Conservation (phyloP, 1,140 invertebrate genomes). For the Probaryconus sp. region DNA sequence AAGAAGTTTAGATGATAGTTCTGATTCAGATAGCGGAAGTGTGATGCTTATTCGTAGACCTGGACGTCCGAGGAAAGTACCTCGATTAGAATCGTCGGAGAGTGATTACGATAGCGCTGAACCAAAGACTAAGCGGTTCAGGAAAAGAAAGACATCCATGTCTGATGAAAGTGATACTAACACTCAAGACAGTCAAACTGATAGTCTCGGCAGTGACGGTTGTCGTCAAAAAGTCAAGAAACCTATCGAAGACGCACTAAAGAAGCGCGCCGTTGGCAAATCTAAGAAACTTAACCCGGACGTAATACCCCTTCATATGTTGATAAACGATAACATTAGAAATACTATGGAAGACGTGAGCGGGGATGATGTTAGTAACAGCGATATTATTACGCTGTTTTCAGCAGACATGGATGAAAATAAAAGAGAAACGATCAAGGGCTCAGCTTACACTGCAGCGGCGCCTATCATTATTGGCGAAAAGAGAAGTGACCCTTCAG, state of each 20-base stretch:
- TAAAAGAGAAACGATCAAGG: slow-evolving; percentile 75
- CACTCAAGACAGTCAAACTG: slow-evolving; percentile 76
- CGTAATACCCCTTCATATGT: slow-evolving; percentile 73
- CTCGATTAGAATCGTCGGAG: slow-evolving; percentile 75
- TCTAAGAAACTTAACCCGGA: slow-evolving; percentile 66
- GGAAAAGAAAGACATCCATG: slow-evolving; percentile 70
- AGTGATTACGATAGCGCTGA: slow-evolving; percentile 76
- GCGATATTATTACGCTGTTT: slow-evolving; percentile 75
- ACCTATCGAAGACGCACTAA: slow-evolving; percentile 60
- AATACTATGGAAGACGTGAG: slow-evolving; percentile 68
- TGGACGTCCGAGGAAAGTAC: slow-evolving; percentile 68
- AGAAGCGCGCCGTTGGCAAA: slow-evolving; percentile 66
- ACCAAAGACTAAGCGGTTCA: slow-evolving; percentile 68
- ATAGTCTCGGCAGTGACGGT: slow-evolving; percentile 75
- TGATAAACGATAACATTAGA: slow-evolving; percentile 72
- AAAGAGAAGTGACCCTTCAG: slow-evolving; percentile 79
- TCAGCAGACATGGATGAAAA: slow-evolving; percentile 76
- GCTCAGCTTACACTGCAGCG: slow-evolving; percentile 70
- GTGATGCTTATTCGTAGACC: slow-evolving; percentile 63
- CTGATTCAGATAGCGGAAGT: slow-evolving; percentile 73
- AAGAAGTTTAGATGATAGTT: slow-evolving; percentile 71
- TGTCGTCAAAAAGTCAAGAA: slow-evolving; percentile 67
- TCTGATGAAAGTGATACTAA: slow-evolving; percentile 76
- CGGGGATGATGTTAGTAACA: slow-evolving; percentile 73
- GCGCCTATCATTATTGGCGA: slow-evolving; percentile 73